A percentile compares a stretch with the other conserved stretches of the same genome.
Conservation (phyloP, 2,888 invertebrate species). For the Choristoneura rosaceana region DNA sequence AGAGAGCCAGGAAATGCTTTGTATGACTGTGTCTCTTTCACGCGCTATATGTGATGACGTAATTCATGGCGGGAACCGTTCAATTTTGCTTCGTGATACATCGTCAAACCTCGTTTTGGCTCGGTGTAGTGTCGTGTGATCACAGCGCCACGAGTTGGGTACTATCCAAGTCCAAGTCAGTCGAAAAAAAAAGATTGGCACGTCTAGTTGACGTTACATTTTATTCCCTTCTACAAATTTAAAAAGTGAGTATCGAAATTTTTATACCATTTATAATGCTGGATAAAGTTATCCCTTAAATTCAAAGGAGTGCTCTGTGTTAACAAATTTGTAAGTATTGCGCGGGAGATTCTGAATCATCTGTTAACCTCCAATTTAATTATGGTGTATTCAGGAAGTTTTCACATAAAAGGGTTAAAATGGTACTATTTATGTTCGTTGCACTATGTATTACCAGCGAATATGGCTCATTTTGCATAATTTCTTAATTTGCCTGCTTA, state of each 20-base stretch:
- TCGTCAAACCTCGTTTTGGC: constrained; percentile 41
- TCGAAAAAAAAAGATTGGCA: constrained; percentile 31
- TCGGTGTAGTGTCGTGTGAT: constrained; percentile 50
- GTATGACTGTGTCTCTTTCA: background rate
- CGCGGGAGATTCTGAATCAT: constrained; percentile 19
- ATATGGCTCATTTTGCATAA: constrained; percentile 21
- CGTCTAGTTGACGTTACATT: constrained; percentile 40
- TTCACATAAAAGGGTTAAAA: constrained; percentile 4
- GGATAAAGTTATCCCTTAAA: background rate
- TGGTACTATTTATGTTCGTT: background rate
- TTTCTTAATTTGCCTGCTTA: constrained; percentile 61
- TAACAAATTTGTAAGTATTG: background rate
- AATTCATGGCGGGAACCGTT: constrained; percentile 1
- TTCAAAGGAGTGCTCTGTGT: constrained; percentile 4
- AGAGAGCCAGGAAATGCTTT: constrained; percentile 12
- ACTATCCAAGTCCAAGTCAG: constrained; percentile 30
- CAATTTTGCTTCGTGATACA: constrained; percentile 9
- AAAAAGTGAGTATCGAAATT: constrained; percentile 47
- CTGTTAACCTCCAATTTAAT: constrained; percentile 27
- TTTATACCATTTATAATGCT: constrained; percentile 31
- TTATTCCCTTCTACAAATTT: constrained; percentile 40
- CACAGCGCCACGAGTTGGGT: constrained; percentile 47
- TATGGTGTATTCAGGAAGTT: background rate
- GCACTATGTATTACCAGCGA: constrained; percentile 32
- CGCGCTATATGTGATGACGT: constrained; percentile 5